Evolutionary conservation across 2,888 invertebrate genomes (phyloP).

Genomic region (Leptothorax acervorum): DNA sequence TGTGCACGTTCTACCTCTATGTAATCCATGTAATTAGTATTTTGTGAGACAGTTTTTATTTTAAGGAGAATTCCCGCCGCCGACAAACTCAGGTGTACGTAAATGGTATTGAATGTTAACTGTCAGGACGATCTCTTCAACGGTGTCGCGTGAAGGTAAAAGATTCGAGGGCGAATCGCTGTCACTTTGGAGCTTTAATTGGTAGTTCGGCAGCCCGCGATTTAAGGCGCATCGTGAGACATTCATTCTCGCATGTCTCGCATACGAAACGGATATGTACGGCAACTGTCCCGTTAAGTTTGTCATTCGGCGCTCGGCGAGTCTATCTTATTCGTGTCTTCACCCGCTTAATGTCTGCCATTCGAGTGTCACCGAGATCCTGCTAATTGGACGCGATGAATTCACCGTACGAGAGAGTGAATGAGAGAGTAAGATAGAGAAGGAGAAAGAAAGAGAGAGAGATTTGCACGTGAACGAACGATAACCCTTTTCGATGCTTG

Average conservation of each 20-base stretch:
- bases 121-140: background rate
- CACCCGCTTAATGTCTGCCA: constrained; percentile 74
- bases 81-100: background rate
- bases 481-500: background rate
- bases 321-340: constrained; percentile 59
- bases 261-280: constrained; percentile 73
- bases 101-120: background rate
- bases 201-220: constrained; percentile 61
- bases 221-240: constrained; percentile 31
- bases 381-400: constrained; percentile 83
- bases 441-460: background rate
- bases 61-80: background rate
- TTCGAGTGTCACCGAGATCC: constrained; percentile 73
- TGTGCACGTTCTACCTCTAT: background rate
- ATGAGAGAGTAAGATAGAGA: background rate
- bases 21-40: background rate
- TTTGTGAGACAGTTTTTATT: background rate
- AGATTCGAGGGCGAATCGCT: constrained; percentile 25
- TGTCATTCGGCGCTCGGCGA: constrained; percentile 75
- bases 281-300: constrained; percentile 78
- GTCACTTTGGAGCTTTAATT: constrained; percentile 65
- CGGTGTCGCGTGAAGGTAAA: background rate
- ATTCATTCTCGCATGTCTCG: constrained; percentile 28
- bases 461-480: background rate
- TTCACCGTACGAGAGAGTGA: constrained; percentile 59